Evolutionary conservation across 1,140 invertebrate species (phyloP), one percentile per base, ranked within the genome.

Genomic region (Drosophila parabipectinata): DNA sequence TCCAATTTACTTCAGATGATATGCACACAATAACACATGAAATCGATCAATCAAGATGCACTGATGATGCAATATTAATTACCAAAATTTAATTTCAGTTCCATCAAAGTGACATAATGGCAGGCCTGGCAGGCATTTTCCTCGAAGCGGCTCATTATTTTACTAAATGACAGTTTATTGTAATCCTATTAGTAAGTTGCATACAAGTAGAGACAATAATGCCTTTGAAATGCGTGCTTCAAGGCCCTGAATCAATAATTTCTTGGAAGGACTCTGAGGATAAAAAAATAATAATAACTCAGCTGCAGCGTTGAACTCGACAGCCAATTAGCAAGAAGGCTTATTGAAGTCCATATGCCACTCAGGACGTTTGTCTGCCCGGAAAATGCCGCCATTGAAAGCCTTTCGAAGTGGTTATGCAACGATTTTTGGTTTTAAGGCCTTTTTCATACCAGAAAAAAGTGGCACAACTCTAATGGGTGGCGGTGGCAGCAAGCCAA

Each of bases 31-130:
- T 14, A 32, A 28, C 14, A 32, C 8, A 52, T 48, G 8, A 15
- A 51, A 68, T 76, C 63, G 39, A 76, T 68, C 73, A 74, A 57
- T n/a, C 9, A 12, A 37, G 34, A 44, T 14, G 39, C 39, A 14
- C 18, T 55, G 41, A 10, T 21, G 28, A 76, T 76, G 51, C 52
- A 52, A 75, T 53, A 60, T 61, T 61, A 76, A 76, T 76, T 76
- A 76, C 24, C 14, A 7, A 15, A 67, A 50, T 39, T 45, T 50
- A 39, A 76, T 34, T 72, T 62, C 28, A 41, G 2, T 12, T 53
- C 32, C n/a, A 39, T 54, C 14, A 54, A 57, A 64, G 21, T 64
- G 59, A 54, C 34, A 55, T 51, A 51, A 62, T 51, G 21, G 2
- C 24, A 18, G 34, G 18, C 32, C 63, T 14, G 5, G 4, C 24